These are phyloP conservation scores for Siniperca chuatsi DNA, from an alignment of 2,113 vertebrate species.

Conservation along the genomic window DNA sequence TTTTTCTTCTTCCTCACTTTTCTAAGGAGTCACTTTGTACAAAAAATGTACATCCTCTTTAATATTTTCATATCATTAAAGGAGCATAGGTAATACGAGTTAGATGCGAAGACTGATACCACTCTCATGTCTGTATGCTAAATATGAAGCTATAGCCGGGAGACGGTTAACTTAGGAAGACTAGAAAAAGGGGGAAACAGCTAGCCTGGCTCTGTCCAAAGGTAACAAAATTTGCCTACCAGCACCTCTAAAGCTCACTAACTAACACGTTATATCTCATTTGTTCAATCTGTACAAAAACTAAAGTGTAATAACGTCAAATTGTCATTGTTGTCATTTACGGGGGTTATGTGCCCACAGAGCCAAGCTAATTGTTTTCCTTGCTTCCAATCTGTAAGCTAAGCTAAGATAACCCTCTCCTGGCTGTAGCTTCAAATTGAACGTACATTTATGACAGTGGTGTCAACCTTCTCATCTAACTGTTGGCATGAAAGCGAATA, in stretches of 20 bases:
- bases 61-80: neutral
- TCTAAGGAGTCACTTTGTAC: neutral
- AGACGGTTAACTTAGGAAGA: neutral
- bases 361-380: neutral
- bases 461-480: neutral
- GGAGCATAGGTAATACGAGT: neutral
- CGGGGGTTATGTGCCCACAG: neutral
- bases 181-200: neutral
- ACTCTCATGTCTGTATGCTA: neutral
- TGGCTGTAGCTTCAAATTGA: neutral
- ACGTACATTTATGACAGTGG: neutral
- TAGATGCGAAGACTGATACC: neutral
- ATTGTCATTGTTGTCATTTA: too few species aligned
- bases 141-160: neutral
- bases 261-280: neutral
- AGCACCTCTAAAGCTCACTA: neutral
- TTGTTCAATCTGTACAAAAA: neutral
- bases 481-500: neutral
- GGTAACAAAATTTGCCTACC: neutral
- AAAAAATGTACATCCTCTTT: neutral
- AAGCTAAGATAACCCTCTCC: neutral
- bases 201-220: neutral
- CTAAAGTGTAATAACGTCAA: neutral
- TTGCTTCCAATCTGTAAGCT: too few species aligned
- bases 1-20: neutral